These are phyloP conservation scores for Oreocharis arfaki DNA, from an alignment of 2,113 vertebrate genomes.

Conservation along the genomic window DNA sequence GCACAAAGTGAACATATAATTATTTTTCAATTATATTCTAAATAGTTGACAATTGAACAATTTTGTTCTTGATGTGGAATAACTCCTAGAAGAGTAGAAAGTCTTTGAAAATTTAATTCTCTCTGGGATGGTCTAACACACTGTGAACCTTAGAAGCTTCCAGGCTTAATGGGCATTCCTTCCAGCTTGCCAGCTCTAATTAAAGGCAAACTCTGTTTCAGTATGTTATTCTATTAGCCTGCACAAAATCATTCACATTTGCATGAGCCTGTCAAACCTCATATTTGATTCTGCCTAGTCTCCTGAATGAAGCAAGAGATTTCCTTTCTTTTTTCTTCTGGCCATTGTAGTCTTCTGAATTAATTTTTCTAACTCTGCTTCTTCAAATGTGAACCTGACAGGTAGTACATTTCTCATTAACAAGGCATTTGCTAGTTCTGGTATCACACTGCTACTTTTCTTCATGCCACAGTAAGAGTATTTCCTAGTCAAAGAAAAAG, in stretches of 20 bases:
- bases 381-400: not conserved
- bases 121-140: not conserved
- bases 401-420: not conserved
- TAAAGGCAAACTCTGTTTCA: not conserved
- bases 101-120: constrained; percentile 18
- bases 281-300: constrained; percentile 7
- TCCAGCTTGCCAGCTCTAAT: constrained; percentile 26
- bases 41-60: not conserved
- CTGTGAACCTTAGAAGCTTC: not conserved
- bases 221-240: constrained; percentile 17
- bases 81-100: not conserved
- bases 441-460: not conserved
- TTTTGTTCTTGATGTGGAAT: not conserved
- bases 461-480: not conserved
- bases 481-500: not conserved
- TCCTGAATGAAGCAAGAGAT: not conserved
- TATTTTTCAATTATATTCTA: not conserved
- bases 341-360: not conserved
- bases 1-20: not conserved
- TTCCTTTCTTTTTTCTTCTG: constrained; percentile 14
- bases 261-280: not conserved
- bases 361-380: not conserved
- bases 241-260: constrained; percentile 39
- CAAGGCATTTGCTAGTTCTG: not conserved
- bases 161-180: not conserved